These are phyloP conservation scores for Peromyscus polionotus DNA, from an alignment of 2,113 vertebrate genomes.

Conservation along the genomic window DNA sequence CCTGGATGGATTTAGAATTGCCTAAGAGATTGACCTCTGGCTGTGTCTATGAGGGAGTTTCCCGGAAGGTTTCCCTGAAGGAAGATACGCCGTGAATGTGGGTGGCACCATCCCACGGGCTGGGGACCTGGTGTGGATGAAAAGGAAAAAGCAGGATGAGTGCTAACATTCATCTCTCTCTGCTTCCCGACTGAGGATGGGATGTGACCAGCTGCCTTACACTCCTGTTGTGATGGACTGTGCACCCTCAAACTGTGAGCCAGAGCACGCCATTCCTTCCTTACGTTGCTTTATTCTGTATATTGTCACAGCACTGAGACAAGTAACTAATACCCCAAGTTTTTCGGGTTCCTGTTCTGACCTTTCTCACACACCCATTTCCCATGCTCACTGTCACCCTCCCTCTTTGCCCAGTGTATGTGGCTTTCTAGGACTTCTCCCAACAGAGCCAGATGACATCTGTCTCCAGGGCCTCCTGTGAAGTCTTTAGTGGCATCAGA, in stretches of 20 bases:
- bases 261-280: background rate
- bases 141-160: too few species aligned
- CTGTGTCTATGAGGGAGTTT: background rate
- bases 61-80: background rate
- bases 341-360: background rate
- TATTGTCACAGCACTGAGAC: background rate
- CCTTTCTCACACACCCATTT: background rate
- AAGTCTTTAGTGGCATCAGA: background rate
- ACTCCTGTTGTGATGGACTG: background rate
- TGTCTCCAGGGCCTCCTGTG: background rate
- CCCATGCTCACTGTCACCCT: background rate
- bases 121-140: background rate
- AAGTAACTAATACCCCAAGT: background rate
- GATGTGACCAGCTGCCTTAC: background rate
- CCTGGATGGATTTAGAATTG: background rate
- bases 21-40: background rate
- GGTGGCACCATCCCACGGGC: rapidly evolving
- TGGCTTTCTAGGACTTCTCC: background rate
- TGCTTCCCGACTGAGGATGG: background rate
- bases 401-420: background rate
- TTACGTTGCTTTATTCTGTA: background rate
- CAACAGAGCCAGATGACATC: background rate
- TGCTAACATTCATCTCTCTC: background rate
- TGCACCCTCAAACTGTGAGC: background rate
- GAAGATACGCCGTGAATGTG: background rate